Evolutionary conservation across 2,797 vertebrate species (phyloP).

Genomic region (Pachyuromys duprasi): DNA sequence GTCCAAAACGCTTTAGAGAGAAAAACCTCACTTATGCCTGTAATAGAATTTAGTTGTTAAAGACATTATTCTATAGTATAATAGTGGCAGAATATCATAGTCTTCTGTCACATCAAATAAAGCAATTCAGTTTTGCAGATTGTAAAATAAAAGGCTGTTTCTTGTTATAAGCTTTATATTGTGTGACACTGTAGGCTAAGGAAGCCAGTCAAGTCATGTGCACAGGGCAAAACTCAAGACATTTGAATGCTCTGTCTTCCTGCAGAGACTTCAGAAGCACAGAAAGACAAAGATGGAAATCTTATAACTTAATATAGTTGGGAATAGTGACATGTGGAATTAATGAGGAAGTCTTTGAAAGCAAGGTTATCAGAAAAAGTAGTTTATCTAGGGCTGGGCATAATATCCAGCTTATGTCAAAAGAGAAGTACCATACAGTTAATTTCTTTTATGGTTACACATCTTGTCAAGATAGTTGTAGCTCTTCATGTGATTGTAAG

Average conservation of each 20-base stretch:
- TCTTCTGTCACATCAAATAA: background rate
- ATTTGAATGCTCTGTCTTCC: background rate
- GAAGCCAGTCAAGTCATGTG: background rate
- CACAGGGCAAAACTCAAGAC: background rate
- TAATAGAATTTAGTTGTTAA: conserved; percentile 94
- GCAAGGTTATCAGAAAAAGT: background rate
- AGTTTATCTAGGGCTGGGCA: background rate
- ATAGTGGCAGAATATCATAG: background rate
- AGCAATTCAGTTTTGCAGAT: background rate
- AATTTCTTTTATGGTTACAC: background rate
- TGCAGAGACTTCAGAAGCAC: background rate
- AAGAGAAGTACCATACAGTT: background rate
- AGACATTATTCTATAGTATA: background rate
- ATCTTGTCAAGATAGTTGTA: conserved; percentile 26
- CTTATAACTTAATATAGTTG: background rate
- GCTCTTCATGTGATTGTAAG: background rate
- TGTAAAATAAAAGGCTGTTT: conserved; percentile 28
- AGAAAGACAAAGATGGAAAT: conserved; percentile 3
- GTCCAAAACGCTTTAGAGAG: conserved; percentile 95
- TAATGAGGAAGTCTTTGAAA: conserved; percentile 15
- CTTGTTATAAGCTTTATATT: conserved; percentile 33
- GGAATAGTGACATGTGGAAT: background rate
- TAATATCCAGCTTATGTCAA: background rate
- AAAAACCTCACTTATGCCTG: conserved; percentile 94
- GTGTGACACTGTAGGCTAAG: background rate